Conservation (phyloP, 2,113 vertebrate genomes). For the Machaerirhynchus nigripectus region DNA sequence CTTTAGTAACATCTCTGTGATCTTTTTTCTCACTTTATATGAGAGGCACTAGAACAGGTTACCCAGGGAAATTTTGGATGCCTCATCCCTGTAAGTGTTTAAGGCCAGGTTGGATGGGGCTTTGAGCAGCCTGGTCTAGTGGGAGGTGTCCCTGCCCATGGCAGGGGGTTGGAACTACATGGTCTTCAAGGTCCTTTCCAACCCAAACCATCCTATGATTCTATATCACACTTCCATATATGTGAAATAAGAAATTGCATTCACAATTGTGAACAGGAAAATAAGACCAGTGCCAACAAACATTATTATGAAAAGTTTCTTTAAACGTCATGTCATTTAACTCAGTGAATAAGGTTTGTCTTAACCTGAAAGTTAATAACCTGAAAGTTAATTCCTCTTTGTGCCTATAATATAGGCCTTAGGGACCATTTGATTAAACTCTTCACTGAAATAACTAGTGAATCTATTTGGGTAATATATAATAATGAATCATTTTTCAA, state of each 20-base stretch:
- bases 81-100: neutral
- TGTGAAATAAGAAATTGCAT: neutral
- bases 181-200: neutral
- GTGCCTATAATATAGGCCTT: neutral
- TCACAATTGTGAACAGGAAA: neutral
- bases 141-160: neutral
- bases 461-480: neutral
- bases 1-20: neutral
- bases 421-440: neutral
- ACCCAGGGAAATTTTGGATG: neutral
- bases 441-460: neutral
- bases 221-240: neutral
- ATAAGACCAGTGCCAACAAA: neutral
- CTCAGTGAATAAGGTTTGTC: neutral
- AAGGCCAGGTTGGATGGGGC: neutral
- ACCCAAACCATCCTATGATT: neutral
- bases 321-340: neutral
- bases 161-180: fast-evolving
- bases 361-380: neutral
- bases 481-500: neutral
- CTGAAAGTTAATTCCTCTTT: neutral
- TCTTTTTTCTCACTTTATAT: neutral
- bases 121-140: neutral
- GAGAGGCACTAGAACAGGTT: neutral
- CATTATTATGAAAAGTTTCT: neutral